Evolutionary conservation across 2,888 invertebrate species (phyloP).

Genomic region (Allolobophora icterica): DNA sequence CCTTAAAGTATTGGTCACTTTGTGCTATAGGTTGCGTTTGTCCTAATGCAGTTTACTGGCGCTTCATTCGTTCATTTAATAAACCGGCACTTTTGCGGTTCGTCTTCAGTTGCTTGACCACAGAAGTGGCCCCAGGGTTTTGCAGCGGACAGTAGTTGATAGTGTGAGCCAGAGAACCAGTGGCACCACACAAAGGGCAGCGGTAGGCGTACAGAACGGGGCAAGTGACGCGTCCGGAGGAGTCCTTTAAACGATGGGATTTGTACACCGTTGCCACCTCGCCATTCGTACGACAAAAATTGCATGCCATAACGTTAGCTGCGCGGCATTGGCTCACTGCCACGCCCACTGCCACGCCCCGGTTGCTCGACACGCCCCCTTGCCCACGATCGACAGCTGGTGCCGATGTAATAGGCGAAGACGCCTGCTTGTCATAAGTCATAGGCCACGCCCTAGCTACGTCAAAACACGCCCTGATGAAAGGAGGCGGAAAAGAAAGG

Average conservation of each 20-base stretch:
- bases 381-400: neutral
- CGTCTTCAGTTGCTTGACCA: slow-evolving; percentile 10
- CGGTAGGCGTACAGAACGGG: neutral
- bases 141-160: neutral
- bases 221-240: neutral
- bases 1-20: too few species aligned
- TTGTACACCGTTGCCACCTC: neutral
- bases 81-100: neutral
- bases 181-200: neutral
- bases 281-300: neutral
- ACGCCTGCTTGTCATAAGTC: neutral
- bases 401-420: neutral
- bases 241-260: neutral
- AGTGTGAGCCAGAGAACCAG: neutral
- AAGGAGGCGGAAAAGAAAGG: neutral
- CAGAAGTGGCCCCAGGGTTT: neutral
- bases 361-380: neutral
- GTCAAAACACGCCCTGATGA: neutral
- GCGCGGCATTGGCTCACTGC: too few species aligned
- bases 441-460: too few species aligned
- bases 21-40: too few species aligned
- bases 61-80: too few species aligned
- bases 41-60: too few species aligned
- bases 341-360: too few species aligned
- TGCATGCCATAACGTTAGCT: neutral